Evolutionary conservation across 1,140 invertebrate genomes (phyloP).

Genomic region (Ips nitidus): DNA sequence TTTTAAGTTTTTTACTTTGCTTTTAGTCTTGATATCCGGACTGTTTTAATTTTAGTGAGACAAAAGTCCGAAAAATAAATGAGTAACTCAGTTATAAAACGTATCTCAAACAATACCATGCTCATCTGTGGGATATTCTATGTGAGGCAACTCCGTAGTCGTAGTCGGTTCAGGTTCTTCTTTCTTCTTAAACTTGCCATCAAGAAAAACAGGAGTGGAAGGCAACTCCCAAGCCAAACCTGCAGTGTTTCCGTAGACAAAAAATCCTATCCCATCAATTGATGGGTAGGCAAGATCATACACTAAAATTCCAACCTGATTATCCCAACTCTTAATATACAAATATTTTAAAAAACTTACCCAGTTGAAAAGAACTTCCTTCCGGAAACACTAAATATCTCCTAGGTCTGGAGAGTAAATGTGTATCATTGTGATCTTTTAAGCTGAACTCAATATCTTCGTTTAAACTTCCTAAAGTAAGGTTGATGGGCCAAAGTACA

Average conservation of each 20-base stretch:
- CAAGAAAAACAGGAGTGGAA: constrained; percentile 54
- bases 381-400: constrained; percentile 76
- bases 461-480: constrained; percentile 27
- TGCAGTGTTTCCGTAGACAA: constrained; percentile 69
- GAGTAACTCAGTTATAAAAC: too few species aligned
- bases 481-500: too few species aligned
- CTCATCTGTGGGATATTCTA: constrained; percentile 17
- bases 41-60: too few species aligned
- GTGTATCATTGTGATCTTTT: constrained; percentile 28
- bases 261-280: constrained; percentile 58
- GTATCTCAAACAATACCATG: neutral
- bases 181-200: constrained; percentile 39
- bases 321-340: neutral
- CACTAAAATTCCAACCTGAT: constrained; percentile 13
- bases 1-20: too few species aligned
- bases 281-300: constrained; percentile 47
- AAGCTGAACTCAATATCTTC: constrained; percentile 26
- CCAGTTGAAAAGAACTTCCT: constrained; percentile 61
- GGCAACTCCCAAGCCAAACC: constrained; percentile 75
- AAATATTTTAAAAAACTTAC: constrained; percentile 50
- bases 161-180: constrained; percentile 39
- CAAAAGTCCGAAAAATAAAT: too few species aligned
- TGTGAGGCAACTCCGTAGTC: constrained; percentile 5
- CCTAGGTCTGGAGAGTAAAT: constrained; percentile 61
- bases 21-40: too few species aligned